Percentiles rank a stretch among this genome's conserved stretches.
phyloP scores from a whole-genome alignment of 2,888 invertebrate species.

The Lymantria dispar region DNA sequence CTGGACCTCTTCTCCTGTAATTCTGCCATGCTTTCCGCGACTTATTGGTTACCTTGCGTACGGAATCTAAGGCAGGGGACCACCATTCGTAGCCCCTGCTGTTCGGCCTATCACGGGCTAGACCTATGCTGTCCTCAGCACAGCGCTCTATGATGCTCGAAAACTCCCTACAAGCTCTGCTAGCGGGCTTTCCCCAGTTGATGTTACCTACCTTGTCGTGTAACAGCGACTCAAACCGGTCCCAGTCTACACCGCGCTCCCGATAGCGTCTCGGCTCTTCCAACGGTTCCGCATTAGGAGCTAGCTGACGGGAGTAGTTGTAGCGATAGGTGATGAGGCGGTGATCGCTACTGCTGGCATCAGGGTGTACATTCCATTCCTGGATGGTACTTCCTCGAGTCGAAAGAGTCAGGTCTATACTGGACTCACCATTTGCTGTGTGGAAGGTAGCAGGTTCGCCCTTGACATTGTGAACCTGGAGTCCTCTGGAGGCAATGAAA shows the following conservation, averaged over 20 bases:
- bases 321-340: slow-evolving; percentile 12
- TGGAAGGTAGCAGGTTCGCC: slow-evolving; percentile 13
- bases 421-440: slow-evolving; percentile 15
- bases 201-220: background rate
- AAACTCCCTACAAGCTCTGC: too few relatives aligned
- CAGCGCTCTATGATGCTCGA: too few relatives aligned
- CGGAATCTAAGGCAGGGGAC: slow-evolving; percentile 1
- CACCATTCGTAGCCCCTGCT: slow-evolving; percentile 13
- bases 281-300: background rate
- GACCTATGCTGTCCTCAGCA: background rate
- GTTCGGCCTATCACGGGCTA: background rate
- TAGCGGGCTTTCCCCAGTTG: too few relatives aligned
- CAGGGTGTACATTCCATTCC: slow-evolving; percentile 23
- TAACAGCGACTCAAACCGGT: background rate
- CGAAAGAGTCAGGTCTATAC: slow-evolving; percentile 29
- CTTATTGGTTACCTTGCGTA: background rate
- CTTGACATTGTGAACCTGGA: background rate
- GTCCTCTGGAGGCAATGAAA: background rate
- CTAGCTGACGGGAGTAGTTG: background rate
- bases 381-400: slow-evolving; percentile 8
- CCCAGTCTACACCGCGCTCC: background rate
- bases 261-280: background rate
- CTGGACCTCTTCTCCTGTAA: background rate
- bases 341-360: slow-evolving; percentile 24
- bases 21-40: background rate